Evolutionary conservation across 1,140 invertebrate species (phyloP).

Genomic region (Protaetia brevitarsis): DNA sequence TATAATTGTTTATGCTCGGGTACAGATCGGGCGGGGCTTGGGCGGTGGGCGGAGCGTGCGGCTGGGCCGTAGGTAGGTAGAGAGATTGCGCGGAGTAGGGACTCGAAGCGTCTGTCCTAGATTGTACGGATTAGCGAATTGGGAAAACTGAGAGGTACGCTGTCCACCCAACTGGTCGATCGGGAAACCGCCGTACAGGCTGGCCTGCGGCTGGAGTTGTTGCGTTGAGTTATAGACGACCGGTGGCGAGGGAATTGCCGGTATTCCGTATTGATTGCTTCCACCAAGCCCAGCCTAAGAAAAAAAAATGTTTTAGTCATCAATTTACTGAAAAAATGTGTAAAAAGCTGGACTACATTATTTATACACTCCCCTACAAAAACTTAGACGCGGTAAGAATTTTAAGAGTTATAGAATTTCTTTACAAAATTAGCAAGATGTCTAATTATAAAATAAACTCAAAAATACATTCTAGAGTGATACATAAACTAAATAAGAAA

Average conservation of each 20-base stretch:
- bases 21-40: constrained; percentile 73
- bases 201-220: constrained; percentile 63
- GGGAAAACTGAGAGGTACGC: constrained; percentile 62
- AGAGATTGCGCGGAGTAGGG: constrained; percentile 67
- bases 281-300: constrained; percentile 37
- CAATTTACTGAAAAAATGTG: too few species aligned
- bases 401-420: too few species aligned
- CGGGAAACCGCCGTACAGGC: constrained; percentile 71
- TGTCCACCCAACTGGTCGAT: constrained; percentile 56
- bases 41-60: constrained; percentile 52
- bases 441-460: too few species aligned
- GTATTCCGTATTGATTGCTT: constrained; percentile 67
- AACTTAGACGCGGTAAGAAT: too few species aligned
- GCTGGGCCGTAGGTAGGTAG: constrained; percentile 61
- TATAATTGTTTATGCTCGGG: constrained; percentile 60
- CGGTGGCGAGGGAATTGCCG: constrained; percentile 79
- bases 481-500: too few species aligned
- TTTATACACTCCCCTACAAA: too few species aligned
- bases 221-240: constrained; percentile 65
- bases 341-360: too few species aligned
- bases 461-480: too few species aligned
- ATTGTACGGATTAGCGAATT: constrained; percentile 60
- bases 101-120: constrained; percentile 51
- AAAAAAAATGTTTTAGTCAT: not conserved
- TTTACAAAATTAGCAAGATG: too few species aligned